Evolutionary conservation across 2,113 vertebrate species (phyloP).

Genomic region (Emydocephalus ijimae): DNA sequence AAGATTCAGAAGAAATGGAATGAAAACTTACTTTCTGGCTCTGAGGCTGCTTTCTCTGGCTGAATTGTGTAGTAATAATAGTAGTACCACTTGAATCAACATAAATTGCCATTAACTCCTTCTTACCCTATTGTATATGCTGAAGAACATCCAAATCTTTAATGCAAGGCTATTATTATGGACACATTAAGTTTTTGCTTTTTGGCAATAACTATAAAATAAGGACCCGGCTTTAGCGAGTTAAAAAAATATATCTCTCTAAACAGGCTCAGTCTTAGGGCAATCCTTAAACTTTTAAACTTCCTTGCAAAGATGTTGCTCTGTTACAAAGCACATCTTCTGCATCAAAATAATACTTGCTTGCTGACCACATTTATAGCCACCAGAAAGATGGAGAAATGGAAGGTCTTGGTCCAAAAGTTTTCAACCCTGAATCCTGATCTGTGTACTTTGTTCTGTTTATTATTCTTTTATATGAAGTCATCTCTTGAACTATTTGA

Average conservation of each 20-base stretch:
- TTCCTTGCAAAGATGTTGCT: background rate
- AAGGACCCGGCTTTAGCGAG: background rate
- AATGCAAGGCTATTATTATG: background rate
- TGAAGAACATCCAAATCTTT: background rate
- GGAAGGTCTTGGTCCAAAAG: background rate
- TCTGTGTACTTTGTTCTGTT: background rate
- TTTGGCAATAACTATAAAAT: background rate
- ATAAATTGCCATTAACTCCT: constrained; percentile 3
- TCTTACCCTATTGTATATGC: background rate
- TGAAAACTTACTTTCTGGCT: constrained; percentile 8
- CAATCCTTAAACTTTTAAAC: background rate
- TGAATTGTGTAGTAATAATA: constrained; percentile 16
- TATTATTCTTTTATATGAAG: background rate
- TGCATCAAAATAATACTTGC: background rate
- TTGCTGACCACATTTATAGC: background rate
- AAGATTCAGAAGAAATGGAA: constrained; percentile 8
- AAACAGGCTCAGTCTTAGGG: background rate
- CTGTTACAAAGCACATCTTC: background rate
- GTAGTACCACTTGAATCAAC: background rate
- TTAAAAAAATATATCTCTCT: background rate
- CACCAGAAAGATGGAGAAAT: background rate
- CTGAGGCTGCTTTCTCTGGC: constrained; percentile 7
- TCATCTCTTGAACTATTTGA: background rate
- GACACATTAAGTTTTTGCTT: background rate
- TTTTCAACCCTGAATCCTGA: background rate